phyloP scores from a whole-genome alignment of 2,113 vertebrate genomes.

The Muscicapa adusta region DNA sequence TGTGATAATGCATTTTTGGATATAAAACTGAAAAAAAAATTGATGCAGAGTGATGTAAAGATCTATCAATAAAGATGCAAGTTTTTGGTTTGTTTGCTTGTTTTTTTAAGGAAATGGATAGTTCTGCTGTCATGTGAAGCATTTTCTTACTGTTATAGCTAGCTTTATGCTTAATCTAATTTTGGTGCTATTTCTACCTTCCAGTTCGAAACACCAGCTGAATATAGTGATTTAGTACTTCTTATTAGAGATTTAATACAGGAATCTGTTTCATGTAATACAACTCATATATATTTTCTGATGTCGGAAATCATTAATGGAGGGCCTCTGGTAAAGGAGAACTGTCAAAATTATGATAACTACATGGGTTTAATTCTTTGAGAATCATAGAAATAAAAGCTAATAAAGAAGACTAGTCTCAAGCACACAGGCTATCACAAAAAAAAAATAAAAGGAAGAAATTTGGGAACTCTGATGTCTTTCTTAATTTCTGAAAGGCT shows the following conservation, averaged over 20 bases:
- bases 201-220: not conserved
- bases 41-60: not conserved
- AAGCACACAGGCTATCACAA: accelerated
- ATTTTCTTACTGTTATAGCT: not conserved
- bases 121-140: not conserved
- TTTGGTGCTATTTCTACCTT: not conserved
- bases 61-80: not conserved
- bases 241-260: not conserved
- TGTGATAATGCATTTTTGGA: not conserved
- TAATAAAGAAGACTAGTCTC: not conserved
- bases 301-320: not conserved
- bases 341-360: not conserved
- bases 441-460: not conserved
- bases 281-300: not conserved
- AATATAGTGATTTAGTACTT: not conserved
- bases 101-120: not conserved
- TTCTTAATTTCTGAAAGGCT: not conserved
- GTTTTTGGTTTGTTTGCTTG: not conserved
- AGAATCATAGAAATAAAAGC: not conserved
- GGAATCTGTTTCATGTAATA: not conserved
- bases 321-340: not conserved
- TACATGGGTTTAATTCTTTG: accelerated
- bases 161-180: not conserved
- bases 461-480: not conserved
- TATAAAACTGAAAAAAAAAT: not conserved